Percentiles rank a stretch among this genome's conserved stretches.
These are phyloP conservation scores for Nomia melanderi DNA, from an alignment of 1,140 invertebrate genomes.

Conservation along the genomic window DNA sequence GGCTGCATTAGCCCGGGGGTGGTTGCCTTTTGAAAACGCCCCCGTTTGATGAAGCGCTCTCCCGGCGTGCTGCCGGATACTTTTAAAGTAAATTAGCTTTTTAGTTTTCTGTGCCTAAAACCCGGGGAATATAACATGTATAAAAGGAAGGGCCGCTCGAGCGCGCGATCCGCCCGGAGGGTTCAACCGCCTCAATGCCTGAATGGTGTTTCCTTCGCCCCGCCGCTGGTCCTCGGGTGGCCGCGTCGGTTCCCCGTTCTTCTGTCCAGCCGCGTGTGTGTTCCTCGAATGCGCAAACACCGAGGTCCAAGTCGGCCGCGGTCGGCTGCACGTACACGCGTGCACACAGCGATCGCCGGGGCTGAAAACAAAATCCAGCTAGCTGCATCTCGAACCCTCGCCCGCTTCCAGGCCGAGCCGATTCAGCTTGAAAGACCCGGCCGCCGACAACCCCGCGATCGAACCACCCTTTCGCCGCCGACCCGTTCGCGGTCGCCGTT, in stretches of 20 bases:
- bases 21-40: constrained; percentile 72
- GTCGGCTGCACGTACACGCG: constrained; percentile 54
- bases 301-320: constrained; percentile 34
- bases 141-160: constrained; percentile 71
- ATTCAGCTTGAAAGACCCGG: constrained; percentile 57
- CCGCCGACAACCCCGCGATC: constrained; percentile 32
- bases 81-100: constrained; percentile 82
- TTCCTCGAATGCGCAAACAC: neutral
- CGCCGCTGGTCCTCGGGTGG: neutral
- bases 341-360: too few species aligned
- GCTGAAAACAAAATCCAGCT: constrained; percentile 74
- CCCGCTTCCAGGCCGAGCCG: constrained; percentile 15
- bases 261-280: constrained; percentile 4
- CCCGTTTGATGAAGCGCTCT: constrained; percentile 74
- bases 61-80: constrained; percentile 65
- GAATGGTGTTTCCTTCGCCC: constrained; percentile 64
- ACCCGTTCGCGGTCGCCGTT: constrained; percentile 34
- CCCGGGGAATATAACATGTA: constrained; percentile 72
- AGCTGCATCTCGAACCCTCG: constrained; percentile 58
- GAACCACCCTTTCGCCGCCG: constrained; percentile 50
- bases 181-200: constrained; percentile 72
- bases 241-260: constrained; percentile 28
- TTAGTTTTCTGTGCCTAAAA: constrained; percentile 80
- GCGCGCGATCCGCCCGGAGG: constrained; percentile 61
- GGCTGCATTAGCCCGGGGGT: constrained; percentile 76